phyloP scores from a whole-genome alignment of 2,113 vertebrate genomes.

The Hippotragus niger region DNA sequence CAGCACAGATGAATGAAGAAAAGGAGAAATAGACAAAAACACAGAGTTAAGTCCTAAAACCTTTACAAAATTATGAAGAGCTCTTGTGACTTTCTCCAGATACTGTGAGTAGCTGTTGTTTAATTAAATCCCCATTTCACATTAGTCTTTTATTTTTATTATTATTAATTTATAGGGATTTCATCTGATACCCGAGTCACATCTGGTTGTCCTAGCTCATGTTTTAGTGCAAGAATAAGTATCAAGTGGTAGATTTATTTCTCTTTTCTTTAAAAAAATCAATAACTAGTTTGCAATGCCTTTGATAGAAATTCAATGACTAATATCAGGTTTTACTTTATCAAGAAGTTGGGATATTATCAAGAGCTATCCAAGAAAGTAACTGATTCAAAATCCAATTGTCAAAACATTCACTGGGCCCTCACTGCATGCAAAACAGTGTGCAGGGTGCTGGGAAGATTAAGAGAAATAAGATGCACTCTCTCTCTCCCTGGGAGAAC shows the following conservation, averaged over 20 bases:
- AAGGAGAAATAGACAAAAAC: background rate
- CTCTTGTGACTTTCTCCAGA: background rate
- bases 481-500: background rate
- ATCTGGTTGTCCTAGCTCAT: background rate
- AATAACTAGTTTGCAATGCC: conserved; percentile 60
- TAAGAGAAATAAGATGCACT: background rate
- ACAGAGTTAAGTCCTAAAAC: background rate
- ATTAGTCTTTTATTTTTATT: background rate
- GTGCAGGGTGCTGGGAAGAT: background rate
- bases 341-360: conserved; percentile 54
- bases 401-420: conserved; percentile 35
- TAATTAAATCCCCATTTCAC: background rate
- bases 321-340: conserved; percentile 58
- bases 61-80: background rate
- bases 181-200: background rate
- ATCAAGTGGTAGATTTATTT: conserved; percentile 41
- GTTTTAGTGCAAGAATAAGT: conserved; percentile 4
- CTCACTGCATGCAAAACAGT: background rate
- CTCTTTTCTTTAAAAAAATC: conserved; percentile 42
- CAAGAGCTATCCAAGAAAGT: conserved; percentile 58
- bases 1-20: background rate
- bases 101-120: background rate
- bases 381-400: conserved; percentile 56
- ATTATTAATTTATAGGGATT: background rate
- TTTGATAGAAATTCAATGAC: conserved; percentile 69